phyloP scores from a whole-genome alignment of 2,888 invertebrate species.

The Keiferia lycopersicella region DNA sequence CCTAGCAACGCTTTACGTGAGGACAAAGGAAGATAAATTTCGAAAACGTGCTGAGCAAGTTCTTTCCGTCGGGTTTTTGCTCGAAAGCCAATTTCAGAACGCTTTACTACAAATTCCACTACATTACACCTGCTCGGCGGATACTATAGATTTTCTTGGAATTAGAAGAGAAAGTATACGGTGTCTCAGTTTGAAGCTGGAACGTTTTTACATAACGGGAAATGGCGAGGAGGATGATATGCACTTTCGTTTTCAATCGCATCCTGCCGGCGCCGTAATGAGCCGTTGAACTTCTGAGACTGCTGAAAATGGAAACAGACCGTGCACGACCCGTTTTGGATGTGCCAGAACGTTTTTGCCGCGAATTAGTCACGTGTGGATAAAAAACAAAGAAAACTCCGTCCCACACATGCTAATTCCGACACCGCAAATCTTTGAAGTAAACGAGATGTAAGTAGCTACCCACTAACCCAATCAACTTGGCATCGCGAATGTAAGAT shows the following conservation, averaged over 20 bases:
- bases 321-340: conserved; percentile 16
- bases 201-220: conserved; percentile 25
- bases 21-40: conserved; percentile 22
- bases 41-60: background rate
- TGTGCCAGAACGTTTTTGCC: conserved; percentile 8
- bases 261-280: conserved; percentile 22
- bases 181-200: conserved; percentile 1
- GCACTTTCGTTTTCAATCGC: conserved; percentile 53
- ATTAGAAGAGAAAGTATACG: conserved; percentile 11
- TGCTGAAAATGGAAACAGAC: conserved; percentile 18
- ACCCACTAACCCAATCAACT: background rate
- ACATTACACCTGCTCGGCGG: conserved; percentile 2
- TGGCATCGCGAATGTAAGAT: background rate
- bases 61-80: background rate
- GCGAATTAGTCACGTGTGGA: conserved; percentile 17
- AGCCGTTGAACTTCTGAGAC: conserved; percentile 25
- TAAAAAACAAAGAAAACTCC: background rate
- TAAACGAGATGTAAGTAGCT: background rate
- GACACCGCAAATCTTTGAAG: background rate
- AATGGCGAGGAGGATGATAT: conserved; percentile 29
- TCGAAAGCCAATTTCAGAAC: conserved; percentile 15
- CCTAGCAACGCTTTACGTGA: conserved; percentile 3
- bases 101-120: conserved; percentile 12
- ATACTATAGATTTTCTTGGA: background rate
- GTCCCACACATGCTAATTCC: background rate